Base-by-base conservation (phyloP, 2,888 invertebrate species). In the Rhabditoides inermis region DNA sequence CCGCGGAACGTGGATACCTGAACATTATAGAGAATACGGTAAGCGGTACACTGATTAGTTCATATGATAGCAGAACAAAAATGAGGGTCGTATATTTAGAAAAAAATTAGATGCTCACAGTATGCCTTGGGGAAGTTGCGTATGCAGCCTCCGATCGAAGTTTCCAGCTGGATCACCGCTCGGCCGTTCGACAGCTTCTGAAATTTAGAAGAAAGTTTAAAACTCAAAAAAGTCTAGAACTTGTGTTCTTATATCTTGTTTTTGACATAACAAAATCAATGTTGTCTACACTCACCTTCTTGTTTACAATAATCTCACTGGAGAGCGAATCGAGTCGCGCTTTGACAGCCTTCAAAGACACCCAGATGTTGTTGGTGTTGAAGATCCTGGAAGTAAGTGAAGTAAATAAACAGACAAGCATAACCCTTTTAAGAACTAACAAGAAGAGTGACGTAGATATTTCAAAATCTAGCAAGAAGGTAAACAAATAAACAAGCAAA, bases 311-410 rank as follows among this genome's bases (percentile, higher is more conserved):
- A 12, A 99, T 82, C 80, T 99, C 98, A 86, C 98, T 86, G 68
- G 89, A 88, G 10, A 99, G 79, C 0, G 84, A 84, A 22, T 85
- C 84, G 65, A 98, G 81, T 0, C 90, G 85, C 49, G 88, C 82
- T 68, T 89, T 85, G 39, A 95, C 88, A n/a, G 65, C 90, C 63
- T 85, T 84, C 49, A 99, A 80, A 77, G 88, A 91, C 2, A 90
- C 88, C 98, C 98, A 98, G 65, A 98, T 81, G 76, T 99, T 99
- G 78, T 99, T 99, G 0, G 98, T 98, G 78, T 99, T 99, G 83
- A 98, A 98, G 78, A 92, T 94, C 63, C 81, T 81, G 62, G n/a
- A n/a, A n/a, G n/a, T n/a, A n/a, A n/a, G n/a, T n/a, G n/a, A n/a
- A n/a, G n/a, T n/a, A n/a, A n/a, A n/a, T n/a, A 50, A 72, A 57